Conservation (phyloP, 1,140 invertebrate genomes). For the Tetranychus urticae region DNA sequence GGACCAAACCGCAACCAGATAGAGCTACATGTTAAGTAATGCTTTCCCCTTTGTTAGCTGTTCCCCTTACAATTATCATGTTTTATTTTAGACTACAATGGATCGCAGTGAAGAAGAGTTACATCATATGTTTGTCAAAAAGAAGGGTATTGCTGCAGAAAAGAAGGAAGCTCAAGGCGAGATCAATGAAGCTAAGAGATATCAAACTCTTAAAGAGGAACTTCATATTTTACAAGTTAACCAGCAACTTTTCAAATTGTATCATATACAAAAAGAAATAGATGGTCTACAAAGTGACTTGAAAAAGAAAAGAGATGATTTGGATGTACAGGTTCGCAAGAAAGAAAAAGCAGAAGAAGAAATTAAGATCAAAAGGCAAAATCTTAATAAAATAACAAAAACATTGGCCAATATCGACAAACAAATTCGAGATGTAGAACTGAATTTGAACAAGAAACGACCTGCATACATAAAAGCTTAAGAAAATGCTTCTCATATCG, state of each 20-base stretch:
- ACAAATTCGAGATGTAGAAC: slow-evolving; percentile 71
- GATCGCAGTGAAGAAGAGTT: slow-evolving; percentile 93
- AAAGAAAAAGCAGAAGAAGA: slow-evolving; percentile 11
- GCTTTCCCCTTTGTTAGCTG: no score
- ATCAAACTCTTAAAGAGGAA: slow-evolving; percentile 51
- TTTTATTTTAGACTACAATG: slow-evolving; percentile 41
- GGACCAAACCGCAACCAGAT: no score
- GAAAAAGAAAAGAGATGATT: slow-evolving; percentile 50
- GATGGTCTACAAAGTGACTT: slow-evolving; percentile 53
- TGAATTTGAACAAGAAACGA: slow-evolving; percentile 73
- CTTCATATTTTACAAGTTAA: slow-evolving; percentile 38
- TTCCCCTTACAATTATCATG: no score
- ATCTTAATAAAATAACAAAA: slow-evolving; percentile 7
- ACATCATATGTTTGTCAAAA: slow-evolving; percentile 93
- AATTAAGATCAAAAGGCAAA: slow-evolving; percentile 5
- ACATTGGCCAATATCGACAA: slow-evolving; percentile 82
- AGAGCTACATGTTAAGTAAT: no score
- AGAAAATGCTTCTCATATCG: slow-evolving; percentile 79
- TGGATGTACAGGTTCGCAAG: slow-evolving; percentile 6
- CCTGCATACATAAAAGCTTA: slow-evolving; percentile 92
- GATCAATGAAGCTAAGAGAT: slow-evolving; percentile 96
- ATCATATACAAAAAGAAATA: slow-evolving; percentile 82
- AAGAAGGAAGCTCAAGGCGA: slow-evolving; percentile 92
- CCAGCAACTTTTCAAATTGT: slow-evolving; percentile 73
- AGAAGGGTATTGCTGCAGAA: slow-evolving; percentile 91